Base-by-base conservation (phyloP, 2,797 vertebrate genomes). In the Hyperoplus immaculatus region DNA sequence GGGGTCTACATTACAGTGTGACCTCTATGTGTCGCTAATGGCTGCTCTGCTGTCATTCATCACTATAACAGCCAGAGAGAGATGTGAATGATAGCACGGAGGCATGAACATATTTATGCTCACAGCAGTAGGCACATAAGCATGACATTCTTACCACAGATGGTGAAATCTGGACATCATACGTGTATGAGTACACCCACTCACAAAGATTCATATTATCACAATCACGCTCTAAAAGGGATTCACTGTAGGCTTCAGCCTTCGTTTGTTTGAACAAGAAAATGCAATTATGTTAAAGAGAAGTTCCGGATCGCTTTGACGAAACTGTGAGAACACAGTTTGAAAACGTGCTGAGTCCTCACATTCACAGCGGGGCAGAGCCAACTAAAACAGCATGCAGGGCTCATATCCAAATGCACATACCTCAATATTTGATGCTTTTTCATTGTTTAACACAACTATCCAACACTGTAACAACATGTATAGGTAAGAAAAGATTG, bases 1-100 rank as follows among this genome's bases (percentile, higher is more conserved):
- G 79, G 74, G 83, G 84, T 88, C 89, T 78, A 76, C 90, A 88
- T 94, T 94, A 93, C 62, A 65, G 47, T 38, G 21, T 83, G 80
- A 90, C 91, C 92, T 86, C 88, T 87, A 84, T 49, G 79, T 90
- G 79, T 92, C 39, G 60, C 83, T 94, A 94, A 95, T 93, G 89
- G 85, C 84, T 69, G 80, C 87, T 43, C 69, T 15, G 49, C 56
- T 83, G 78, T 71, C 87, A 87, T 94, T 92, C 82, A 88, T 93
- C 88, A 87, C 60, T n/a, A 29, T 29, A 29, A 14, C 72, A 56
- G 49, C 55, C 36, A 59, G 63, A 36, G 43, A 65, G 69, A 78
- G 81, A 80, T 69, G 86, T 72, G 80, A 85, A 51, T 18, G 68
- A 87, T 84, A 12, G 15, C 78, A 61, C 8, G 38, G 63, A 77